Conservation (phyloP, 2,113 vertebrate species). For the Noturus placidus region DNA sequence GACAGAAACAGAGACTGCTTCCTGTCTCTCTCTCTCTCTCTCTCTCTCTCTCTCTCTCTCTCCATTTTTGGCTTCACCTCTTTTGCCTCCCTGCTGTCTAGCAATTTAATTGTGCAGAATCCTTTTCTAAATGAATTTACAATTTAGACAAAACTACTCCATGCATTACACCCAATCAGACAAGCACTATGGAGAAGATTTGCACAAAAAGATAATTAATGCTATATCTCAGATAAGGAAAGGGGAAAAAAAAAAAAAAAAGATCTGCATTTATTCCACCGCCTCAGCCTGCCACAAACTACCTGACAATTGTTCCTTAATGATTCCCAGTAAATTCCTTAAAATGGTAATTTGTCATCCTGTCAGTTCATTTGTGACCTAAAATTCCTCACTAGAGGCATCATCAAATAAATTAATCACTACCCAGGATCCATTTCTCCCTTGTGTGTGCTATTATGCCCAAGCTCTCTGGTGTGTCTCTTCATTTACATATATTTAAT, state of each 20-base stretch:
- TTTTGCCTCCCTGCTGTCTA: constrained; percentile 73
- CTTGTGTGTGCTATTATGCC: constrained; percentile 97
- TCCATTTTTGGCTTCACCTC: constrained; percentile 75
- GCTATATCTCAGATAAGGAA: constrained; percentile 88
- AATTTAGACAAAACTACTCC: constrained; percentile 86
- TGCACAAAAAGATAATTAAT: constrained; percentile 91
- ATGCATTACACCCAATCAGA: constrained; percentile 87
- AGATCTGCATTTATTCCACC: constrained; percentile 95
- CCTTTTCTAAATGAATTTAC: constrained; percentile 84
- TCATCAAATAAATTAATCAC: constrained; percentile 99
- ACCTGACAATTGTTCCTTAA: constrained; percentile 99
- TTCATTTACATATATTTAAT: constrained; percentile 99
- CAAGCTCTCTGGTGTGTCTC: constrained; percentile 95
- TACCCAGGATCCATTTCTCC: constrained; percentile 99
- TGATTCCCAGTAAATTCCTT: constrained; percentile 99
- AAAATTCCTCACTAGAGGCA: constrained; percentile 99
- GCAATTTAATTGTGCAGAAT: constrained; percentile 86
- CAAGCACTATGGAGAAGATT: constrained; percentile 59
- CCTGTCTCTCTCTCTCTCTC: constrained; percentile 77
- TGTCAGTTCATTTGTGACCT: constrained; percentile 99
- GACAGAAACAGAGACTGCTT: constrained; percentile 74
- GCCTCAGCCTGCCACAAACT: constrained; percentile 95
- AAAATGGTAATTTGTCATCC: constrained; percentile 99
- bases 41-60: constrained; percentile 75
- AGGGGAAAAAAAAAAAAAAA: constrained; percentile 41